These are phyloP conservation scores for Epinephelus cyanopodus DNA, from an alignment of 2,113 vertebrate species.

Conservation along the genomic window DNA sequence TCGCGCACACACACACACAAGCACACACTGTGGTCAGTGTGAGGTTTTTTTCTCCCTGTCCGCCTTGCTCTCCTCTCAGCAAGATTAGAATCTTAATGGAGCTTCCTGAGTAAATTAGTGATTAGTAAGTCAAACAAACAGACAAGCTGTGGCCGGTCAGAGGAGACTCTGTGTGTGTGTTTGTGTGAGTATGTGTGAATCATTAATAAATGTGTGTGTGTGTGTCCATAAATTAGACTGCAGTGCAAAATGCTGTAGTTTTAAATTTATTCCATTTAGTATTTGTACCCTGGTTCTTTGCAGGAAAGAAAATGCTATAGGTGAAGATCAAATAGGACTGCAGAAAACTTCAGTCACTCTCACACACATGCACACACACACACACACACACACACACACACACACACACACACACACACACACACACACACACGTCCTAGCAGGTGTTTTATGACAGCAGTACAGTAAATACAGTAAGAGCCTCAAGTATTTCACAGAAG, in stretches of 20 bases:
- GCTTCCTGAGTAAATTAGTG: conserved; percentile 84
- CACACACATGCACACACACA: neutral
- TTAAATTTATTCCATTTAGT: conserved; percentile 9
- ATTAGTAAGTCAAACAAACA: conserved; percentile 84
- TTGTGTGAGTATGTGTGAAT: conserved; percentile 20
- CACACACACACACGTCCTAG: neutral
- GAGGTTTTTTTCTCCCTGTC: conserved; percentile 56
- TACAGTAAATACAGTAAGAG: conserved; percentile 26
- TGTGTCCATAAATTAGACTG: conserved; percentile 18
- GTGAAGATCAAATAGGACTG: neutral
- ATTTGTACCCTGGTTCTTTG: neutral
- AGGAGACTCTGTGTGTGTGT: conserved; percentile 40
- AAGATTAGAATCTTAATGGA: conserved; percentile 84
- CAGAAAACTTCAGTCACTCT: neutral
- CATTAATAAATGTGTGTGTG: neutral
- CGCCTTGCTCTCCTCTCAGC: conserved; percentile 55
- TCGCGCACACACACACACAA: conserved; percentile 26
- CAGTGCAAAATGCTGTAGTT: conserved; percentile 16
- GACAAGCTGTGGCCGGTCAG: conserved; percentile 61
- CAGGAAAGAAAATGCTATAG: neutral
- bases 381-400: neutral
- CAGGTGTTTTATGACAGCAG: conserved; percentile 58
- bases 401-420: conserved; percentile 10
- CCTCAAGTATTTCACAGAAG: conserved; percentile 13
- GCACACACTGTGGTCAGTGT: conserved; percentile 62